Percentiles rank a stretch among this genome's conserved stretches.
phyloP scores from a whole-genome alignment of 2,113 vertebrate species.

The Melanotaenia duboulayi region DNA sequence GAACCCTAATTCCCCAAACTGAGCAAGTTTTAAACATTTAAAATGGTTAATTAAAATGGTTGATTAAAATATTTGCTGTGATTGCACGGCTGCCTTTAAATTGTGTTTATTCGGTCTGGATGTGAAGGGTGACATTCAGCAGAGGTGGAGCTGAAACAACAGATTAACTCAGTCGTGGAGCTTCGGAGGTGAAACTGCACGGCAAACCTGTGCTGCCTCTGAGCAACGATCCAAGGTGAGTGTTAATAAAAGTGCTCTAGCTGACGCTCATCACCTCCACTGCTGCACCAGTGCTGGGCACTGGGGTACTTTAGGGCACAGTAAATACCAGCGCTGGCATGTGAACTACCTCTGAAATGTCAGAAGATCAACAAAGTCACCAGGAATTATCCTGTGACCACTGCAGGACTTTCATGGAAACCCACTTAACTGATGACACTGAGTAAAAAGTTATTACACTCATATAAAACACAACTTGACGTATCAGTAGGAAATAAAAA shows the following conservation, averaged over 20 bases:
- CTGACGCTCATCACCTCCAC: neutral
- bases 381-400: neutral
- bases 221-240: neutral
- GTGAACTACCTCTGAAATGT: neutral
- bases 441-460: too few relatives aligned
- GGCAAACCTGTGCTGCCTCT: neutral
- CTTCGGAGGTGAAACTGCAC: neutral
- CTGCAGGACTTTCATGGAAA: too few relatives aligned
- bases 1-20: constrained; percentile 2
- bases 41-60: constrained; percentile 5
- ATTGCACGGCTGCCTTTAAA: constrained; percentile 28
- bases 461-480: too few relatives aligned
- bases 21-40: neutral
- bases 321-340: neutral
- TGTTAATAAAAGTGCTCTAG: neutral
- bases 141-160: constrained; percentile 17
- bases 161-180: constrained; percentile 19
- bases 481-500: too few relatives aligned
- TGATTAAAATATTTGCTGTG: constrained; percentile 26
- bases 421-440: too few relatives aligned
- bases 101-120: constrained; percentile 17
- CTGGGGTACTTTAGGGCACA: too few relatives aligned
- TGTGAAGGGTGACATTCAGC: constrained; percentile 30
- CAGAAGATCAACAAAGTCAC: neutral
- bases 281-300: neutral